These are phyloP conservation scores for Pteropus rufus DNA, from an alignment of 2,797 vertebrate species.

Conservation along the genomic window DNA sequence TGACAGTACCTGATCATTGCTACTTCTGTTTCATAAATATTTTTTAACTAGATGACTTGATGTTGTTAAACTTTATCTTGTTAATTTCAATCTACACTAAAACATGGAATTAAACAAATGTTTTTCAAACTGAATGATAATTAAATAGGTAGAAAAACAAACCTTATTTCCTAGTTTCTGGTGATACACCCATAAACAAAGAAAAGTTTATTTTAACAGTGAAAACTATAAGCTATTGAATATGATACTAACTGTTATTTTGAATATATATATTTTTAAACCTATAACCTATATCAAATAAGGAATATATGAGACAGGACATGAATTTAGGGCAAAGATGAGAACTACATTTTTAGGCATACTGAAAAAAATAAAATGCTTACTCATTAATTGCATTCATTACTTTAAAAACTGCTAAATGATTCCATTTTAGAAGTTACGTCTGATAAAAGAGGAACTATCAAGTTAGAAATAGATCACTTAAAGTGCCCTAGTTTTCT, in stretches of 20 bases:
- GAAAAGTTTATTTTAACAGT: background rate
- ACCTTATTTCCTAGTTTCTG: background rate
- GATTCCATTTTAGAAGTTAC: background rate
- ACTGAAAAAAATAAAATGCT: background rate
- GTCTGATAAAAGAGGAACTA: background rate
- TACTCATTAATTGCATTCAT: background rate
- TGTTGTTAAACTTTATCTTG: background rate
- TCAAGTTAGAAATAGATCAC: background rate
- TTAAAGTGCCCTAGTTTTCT: background rate
- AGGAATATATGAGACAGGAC: background rate
- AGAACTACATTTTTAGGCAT: background rate
- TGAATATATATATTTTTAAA: background rate
- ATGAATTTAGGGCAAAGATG: background rate
- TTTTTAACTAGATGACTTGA: background rate
- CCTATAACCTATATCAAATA: background rate
- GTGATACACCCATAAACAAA: background rate
- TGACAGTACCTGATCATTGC: background rate
- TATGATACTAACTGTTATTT: background rate
- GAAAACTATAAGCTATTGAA: background rate
- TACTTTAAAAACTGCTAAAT: background rate
- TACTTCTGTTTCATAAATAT: background rate
- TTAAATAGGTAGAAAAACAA: background rate
- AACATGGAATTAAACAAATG: background rate
- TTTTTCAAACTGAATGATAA: background rate
- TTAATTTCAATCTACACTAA: background rate